Conservation (phyloP, 2,888 invertebrate species). For the Euproctis similis region DNA sequence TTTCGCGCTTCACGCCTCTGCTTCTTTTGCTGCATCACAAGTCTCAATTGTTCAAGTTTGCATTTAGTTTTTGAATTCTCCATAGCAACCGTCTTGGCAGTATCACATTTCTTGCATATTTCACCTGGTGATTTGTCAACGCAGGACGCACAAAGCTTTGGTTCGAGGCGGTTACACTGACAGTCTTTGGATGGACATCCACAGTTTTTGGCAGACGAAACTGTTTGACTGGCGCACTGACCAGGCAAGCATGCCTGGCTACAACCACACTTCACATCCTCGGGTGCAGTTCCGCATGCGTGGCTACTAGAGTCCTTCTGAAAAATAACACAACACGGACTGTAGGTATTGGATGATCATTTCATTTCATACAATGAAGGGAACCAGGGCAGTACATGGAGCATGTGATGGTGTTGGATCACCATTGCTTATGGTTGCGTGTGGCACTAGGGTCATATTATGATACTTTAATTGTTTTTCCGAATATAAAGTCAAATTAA, state of each 20-base stretch:
- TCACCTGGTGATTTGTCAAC: slow-evolving; percentile 32
- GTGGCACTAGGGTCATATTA: too few relatives aligned
- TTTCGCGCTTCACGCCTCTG: slow-evolving; percentile 87
- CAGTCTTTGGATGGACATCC: slow-evolving; percentile 31
- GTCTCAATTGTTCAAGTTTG: slow-evolving; percentile 89
- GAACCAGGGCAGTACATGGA: too few relatives aligned
- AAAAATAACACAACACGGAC: slow-evolving; percentile 19
- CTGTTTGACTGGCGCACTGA: slow-evolving; percentile 51
- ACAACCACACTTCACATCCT: slow-evolving; percentile 49
- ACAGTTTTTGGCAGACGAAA: slow-evolving; percentile 27
- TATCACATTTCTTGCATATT: slow-evolving; percentile 65
- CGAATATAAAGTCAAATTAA: too few relatives aligned
- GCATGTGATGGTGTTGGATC: too few relatives aligned
- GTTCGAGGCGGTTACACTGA: slow-evolving; percentile 34
- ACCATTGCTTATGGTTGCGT: too few relatives aligned
- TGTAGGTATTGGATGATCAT: too few relatives aligned
- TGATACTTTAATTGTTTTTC: too few relatives aligned
- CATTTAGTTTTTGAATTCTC: slow-evolving; percentile 88
- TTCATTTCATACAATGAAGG: too few relatives aligned
- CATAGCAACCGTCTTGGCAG: slow-evolving; percentile 73
- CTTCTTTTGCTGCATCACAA: slow-evolving; percentile 93
- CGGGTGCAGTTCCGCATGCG: slow-evolving; percentile 35
- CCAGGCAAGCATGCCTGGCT: slow-evolving; percentile 50
- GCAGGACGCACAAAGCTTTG: slow-evolving; percentile 33
- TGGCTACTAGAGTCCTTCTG: slow-evolving; percentile 63